A percentile compares a stretch with the other conserved stretches of the same genome.
These are phyloP conservation scores for zebrafish (Danio rerio) DNA, from an alignment of 2,113 vertebrate species.

Conservation along the genomic window DNA sequence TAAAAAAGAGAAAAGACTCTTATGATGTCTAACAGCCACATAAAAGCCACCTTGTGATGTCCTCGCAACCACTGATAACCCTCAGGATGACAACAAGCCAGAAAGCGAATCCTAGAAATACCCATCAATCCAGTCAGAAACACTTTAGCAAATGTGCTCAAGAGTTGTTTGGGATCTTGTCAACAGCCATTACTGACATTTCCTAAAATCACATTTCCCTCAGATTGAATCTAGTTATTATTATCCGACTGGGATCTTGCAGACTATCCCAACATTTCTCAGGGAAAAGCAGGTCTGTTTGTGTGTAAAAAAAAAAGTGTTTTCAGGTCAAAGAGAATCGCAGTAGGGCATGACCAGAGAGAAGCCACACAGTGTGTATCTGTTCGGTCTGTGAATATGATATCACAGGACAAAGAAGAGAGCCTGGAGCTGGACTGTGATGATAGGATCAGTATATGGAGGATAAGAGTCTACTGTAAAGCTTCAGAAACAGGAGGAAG, in stretches of 20 bases:
- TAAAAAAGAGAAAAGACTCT: too few relatives aligned
- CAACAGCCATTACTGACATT: too few relatives aligned
- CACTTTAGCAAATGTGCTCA: background rate
- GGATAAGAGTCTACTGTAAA: slow-evolving; percentile 7
- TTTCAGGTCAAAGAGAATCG: background rate
- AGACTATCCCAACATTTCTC: background rate
- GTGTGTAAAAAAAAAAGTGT: background rate
- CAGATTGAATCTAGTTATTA: background rate
- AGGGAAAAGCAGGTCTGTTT: background rate
- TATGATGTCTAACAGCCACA: too few relatives aligned
- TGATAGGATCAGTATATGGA: slow-evolving; percentile 21
- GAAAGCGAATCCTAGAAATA: too few relatives aligned
- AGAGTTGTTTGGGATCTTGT: too few relatives aligned
- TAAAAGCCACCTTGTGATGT: too few relatives aligned
- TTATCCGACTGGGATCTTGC: background rate
- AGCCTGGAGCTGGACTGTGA: slow-evolving; percentile 24
- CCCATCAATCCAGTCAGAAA: too few relatives aligned
- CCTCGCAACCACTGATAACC: too few relatives aligned
- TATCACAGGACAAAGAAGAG: slow-evolving; percentile 20
- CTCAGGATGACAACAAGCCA: too few relatives aligned
- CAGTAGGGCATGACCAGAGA: background rate
- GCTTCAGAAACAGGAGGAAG: background rate
- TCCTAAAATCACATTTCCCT: too few relatives aligned
- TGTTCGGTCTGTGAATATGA: slow-evolving; percentile 7
- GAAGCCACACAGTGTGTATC: background rate